Evolutionary conservation across 2,113 vertebrate species (phyloP), one percentile per base, ranked within the genome.

Genomic region (Eupsittula cactorum): DNA sequence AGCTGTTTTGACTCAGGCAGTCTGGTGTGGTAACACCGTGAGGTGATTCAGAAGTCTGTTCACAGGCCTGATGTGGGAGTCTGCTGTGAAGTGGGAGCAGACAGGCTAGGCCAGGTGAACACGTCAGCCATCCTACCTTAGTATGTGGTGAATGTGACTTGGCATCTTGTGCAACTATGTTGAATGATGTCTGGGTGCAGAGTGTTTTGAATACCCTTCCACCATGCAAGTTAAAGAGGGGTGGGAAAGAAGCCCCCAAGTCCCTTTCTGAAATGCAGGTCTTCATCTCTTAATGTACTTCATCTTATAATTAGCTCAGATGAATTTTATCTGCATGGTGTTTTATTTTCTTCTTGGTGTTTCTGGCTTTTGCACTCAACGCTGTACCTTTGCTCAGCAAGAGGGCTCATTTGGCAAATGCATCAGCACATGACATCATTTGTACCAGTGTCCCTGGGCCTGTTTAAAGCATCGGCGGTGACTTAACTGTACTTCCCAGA

Each of bases 301-400:
- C 15, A 59, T 17, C 31, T 71, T 53, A 5, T 3, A 42, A 4
- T 74, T 46, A 42, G 33, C 47, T 85, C 62, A 15, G 52, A 41
- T n/a, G 16, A 16, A 2, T 70, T 96, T 92, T 89, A 15, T 28
- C 52, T 49, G 31, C 6, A 3, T 0, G 8, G 18, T 0, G 0
- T 60, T 85, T 94, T 23, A 27, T 70, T 91, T 76, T 75, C 42
- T 42, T 29, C 27, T 53, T 31, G 20, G 12, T 28, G 33, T 67
- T 64, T 63, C 46, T 83, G 73, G 8, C 39, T 47, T 52, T 86
- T 88, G 41, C 46, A 33, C 0, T 82, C 76, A 10, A 11, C 18
- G 39, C 60, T 59, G 37, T 63, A 73, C 77, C 74, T 76, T 65
- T 25, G 1, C 47, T 47, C 62, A 39, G 65, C 14, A 11, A 42